These are phyloP conservation scores for Eurystomus gularis DNA, from an alignment of 2,113 vertebrate genomes.

Conservation along the genomic window DNA sequence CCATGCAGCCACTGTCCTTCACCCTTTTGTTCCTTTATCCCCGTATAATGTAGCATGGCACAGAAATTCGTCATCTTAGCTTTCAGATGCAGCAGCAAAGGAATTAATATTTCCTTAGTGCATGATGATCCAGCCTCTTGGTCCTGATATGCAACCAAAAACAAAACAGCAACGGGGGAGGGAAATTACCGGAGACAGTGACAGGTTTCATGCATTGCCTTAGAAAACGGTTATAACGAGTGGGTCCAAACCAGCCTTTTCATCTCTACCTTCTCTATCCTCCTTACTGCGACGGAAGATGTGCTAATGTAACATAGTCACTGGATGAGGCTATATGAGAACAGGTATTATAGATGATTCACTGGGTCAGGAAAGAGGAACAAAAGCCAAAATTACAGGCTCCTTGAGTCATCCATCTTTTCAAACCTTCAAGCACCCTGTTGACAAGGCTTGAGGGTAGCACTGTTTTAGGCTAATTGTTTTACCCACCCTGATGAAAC, in stretches of 20 bases:
- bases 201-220: conserved; percentile 28
- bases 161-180: background rate
- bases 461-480: background rate
- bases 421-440: background rate
- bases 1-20: conserved; percentile 92
- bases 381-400: conserved; percentile 16
- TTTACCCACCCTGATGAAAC: background rate
- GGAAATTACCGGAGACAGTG: background rate
- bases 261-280: background rate
- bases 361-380: background rate
- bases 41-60: conserved; percentile 73
- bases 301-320: background rate
- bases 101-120: conserved; percentile 76
- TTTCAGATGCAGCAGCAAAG: conserved; percentile 75
- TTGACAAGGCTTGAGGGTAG: background rate
- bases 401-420: background rate
- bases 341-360: background rate
- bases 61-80: conserved; percentile 71
- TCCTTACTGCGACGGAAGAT: background rate
- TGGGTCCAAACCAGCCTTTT: background rate
- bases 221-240: conserved; percentile 29
- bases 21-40: conserved; percentile 88
- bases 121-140: conserved; percentile 60
- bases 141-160: conserved; percentile 42
- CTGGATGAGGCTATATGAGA: background rate